Conservation (phyloP, 2,888 invertebrate genomes). For the Harpalus rufipes region DNA sequence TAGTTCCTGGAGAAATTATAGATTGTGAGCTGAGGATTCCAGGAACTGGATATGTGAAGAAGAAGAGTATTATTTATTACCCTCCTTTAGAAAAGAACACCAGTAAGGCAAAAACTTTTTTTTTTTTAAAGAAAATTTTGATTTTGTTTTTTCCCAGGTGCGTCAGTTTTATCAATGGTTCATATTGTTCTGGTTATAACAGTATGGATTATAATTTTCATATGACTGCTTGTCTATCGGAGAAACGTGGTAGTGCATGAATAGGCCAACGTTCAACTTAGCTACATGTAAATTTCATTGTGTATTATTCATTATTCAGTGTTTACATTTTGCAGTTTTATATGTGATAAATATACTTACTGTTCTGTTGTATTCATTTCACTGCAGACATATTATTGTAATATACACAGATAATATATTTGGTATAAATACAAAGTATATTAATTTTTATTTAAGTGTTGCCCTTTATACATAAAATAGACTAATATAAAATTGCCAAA, state of each 20-base stretch:
- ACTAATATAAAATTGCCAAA: no score
- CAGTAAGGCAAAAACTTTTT: slow-evolving; percentile 28
- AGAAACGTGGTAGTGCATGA: slow-evolving; percentile 63
- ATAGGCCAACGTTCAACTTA: slow-evolving; percentile 38
- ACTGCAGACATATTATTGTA: no score
- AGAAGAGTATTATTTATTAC: slow-evolving; percentile 75
- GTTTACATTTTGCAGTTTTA: slow-evolving; percentile 30
- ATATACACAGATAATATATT: no score
- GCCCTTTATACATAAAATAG: not conserved
- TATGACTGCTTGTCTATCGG: slow-evolving; percentile 64
- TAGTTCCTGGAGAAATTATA: slow-evolving; percentile 74
- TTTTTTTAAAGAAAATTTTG: not conserved
- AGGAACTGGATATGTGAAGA: slow-evolving; percentile 76
- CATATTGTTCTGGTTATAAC: slow-evolving; percentile 61
- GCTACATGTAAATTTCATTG: slow-evolving; percentile 34
- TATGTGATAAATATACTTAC: slow-evolving; percentile 18
- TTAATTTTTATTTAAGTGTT: not conserved
- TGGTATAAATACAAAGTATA: no score
- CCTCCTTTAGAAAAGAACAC: slow-evolving; percentile 69
- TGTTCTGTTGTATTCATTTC: not conserved
- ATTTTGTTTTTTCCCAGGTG: slow-evolving; percentile 19
- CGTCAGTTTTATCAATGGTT: slow-evolving; percentile 54
- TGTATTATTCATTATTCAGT: slow-evolving; percentile 1
- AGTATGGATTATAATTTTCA: slow-evolving; percentile 64
- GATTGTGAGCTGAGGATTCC: slow-evolving; percentile 76